Percentiles rank a stretch among this genome's conserved stretches.
Conservation (phyloP, 2,888 invertebrate species). For the Cheilosia grossa region DNA sequence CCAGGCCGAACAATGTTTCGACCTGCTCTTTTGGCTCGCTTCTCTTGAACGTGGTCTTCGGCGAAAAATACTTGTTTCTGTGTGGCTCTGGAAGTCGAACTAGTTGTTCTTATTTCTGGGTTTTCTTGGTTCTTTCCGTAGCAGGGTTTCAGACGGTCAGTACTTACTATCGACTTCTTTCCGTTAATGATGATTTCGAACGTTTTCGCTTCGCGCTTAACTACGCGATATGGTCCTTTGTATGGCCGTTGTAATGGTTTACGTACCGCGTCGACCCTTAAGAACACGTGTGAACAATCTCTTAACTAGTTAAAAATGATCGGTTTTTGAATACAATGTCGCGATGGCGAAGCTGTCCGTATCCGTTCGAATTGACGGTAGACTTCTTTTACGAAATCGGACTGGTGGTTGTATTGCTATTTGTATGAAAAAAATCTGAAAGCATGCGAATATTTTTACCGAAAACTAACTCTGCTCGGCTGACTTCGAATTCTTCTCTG, state of each 20-base stretch:
- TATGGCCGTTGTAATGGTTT: conserved; percentile 22
- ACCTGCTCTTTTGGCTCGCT: neutral
- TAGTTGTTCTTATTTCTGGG: neutral
- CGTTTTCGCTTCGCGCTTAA: conserved; percentile 12
- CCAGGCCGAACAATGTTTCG: neutral
- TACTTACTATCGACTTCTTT: neutral
- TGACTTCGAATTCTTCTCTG: conserved; percentile 77
- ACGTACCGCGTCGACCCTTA: conserved; percentile 2
- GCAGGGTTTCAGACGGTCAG: conserved; percentile 14
- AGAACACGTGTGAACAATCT: neutral
- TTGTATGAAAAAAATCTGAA: conserved; percentile 17
- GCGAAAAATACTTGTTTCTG: neutral
- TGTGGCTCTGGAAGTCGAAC: neutral
- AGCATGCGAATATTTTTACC: conserved; percentile 77
- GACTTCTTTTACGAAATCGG: neutral
- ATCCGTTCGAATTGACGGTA: neutral
- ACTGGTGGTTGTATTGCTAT: neutral
- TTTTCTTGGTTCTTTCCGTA: neutral
- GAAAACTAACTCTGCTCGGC: conserved; percentile 78
- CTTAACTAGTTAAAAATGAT: neutral
- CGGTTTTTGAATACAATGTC: neutral
- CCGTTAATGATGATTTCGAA: conserved; percentile 1
- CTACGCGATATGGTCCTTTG: conserved; percentile 2
- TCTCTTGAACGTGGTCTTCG: neutral
- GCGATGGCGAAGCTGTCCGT: conserved; percentile 15